Evolutionary conservation across 1,140 invertebrate species (phyloP).

Genomic region (Drosophila sechellia): DNA sequence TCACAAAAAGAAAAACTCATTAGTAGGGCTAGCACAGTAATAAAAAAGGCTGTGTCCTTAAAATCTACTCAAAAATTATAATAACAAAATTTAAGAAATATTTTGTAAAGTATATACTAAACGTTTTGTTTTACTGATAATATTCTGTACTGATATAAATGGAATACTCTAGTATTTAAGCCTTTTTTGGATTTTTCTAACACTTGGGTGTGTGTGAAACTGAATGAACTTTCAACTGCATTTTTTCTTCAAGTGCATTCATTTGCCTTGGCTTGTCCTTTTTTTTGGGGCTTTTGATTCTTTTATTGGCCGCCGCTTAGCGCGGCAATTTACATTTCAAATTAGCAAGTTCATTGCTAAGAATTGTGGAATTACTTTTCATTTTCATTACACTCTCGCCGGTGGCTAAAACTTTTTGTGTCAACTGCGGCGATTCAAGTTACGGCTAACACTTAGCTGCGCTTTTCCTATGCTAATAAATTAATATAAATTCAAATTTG

Average conservation of each 20-base stretch:
- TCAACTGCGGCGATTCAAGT: conserved; percentile 44
- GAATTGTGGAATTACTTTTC: conserved; percentile 78
- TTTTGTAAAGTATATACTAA: too few relatives aligned
- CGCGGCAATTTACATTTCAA: conserved; percentile 78
- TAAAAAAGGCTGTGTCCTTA: too few relatives aligned
- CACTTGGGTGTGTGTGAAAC: too few relatives aligned
- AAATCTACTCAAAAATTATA: too few relatives aligned
- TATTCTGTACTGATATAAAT: too few relatives aligned
- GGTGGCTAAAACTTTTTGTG: conserved; percentile 35
- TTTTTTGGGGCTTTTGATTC: conserved; percentile 18
- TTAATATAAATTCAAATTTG: conserved; percentile 84
- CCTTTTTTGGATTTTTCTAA: too few relatives aligned
- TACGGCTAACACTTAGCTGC: conserved; percentile 44
- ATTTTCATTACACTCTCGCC: conserved; percentile 62
- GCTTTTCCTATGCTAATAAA: conserved; percentile 82
- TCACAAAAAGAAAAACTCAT: conserved; percentile 9
- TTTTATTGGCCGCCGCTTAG: conserved; percentile 65
- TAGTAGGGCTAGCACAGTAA: not conserved
- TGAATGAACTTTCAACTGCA: too few relatives aligned
- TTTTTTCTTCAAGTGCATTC: conserved; percentile 5
- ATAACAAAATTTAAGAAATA: too few relatives aligned
- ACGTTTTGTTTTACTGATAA: too few relatives aligned
- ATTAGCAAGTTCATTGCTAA: conserved; percentile 81
- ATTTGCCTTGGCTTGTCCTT: conserved; percentile 24
- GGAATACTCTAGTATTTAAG: too few relatives aligned